Base-by-base conservation (phyloP, 2,888 invertebrate species). In the Volucella inanis region DNA sequence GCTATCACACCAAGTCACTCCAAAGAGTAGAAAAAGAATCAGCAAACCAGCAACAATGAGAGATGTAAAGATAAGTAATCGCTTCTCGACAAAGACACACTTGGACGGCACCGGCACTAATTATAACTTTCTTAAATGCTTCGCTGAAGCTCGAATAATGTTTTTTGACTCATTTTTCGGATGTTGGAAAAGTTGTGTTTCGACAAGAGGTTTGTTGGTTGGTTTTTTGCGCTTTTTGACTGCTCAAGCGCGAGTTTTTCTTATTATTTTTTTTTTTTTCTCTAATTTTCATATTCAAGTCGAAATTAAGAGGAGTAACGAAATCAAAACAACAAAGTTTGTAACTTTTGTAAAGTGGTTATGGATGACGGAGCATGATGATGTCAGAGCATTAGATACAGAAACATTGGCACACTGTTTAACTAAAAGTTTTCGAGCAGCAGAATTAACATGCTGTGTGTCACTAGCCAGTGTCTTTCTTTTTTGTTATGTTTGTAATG, bases 41-140 rank as follows among this genome's bases (percentile, higher is more conserved):
- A 22, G 3, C 1, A 3, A 43, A 57, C 47, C 12, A 39, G 22
- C 50, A 62, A 45, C 38, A 62, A 61, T 62, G 45, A 52, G 54
- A 84, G 85, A 85, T 85, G 72, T 61, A 62, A 22, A 67, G 75
- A 84, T 84, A 84, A 75, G 76, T 76, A 85, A 47, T 68, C 52
- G 52, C 54, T 22, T 22, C 4, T 47, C 50, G 54, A 9, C 71
- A 62, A 55, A 82, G 47, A 59, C 50, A 62, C 45, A 70, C 57
- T 18, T 11, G 22, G n/a, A 41, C 15, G 43, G 39, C 49, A 54
- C 67, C 68, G 18, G 12, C 55, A 54, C 72, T 72, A 72, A 85
- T 80, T 85, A 77, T 59, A 85, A 81, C 85, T 85, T 85, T 85
- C 85, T 72, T 85, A 72, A 85, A 76, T 85, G 85, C 85, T 85